A percentile compares a stretch with the other conserved stretches of the same genome.
phyloP scores from a whole-genome alignment of 2,888 invertebrate genomes.

The Flabesymbios commensalis region DNA sequence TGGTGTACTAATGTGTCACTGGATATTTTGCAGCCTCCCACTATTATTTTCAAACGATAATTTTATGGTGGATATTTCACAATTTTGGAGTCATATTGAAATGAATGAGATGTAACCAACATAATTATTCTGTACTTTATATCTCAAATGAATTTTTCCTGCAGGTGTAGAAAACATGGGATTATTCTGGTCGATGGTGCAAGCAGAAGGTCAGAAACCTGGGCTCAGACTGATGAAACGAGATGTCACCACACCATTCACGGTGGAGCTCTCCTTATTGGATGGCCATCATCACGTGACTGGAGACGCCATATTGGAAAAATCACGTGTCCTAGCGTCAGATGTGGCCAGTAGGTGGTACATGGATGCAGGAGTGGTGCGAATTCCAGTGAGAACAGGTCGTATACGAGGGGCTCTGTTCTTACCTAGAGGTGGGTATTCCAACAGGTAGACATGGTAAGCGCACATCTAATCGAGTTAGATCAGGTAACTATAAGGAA shows the following conservation, averaged over 20 bases:
- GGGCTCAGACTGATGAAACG: background rate
- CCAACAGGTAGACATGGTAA: too few relatives aligned
- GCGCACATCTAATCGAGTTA: too few relatives aligned
- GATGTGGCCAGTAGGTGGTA: slow-evolving; percentile 34
- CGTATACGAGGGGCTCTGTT: slow-evolving; percentile 43
- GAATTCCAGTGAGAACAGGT: slow-evolving; percentile 36
- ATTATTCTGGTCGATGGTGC: background rate
- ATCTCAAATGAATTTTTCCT: too few relatives aligned
- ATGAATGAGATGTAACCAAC: too few relatives aligned
- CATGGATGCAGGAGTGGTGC: slow-evolving; percentile 32
- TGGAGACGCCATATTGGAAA: background rate
- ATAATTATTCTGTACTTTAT: too few relatives aligned
- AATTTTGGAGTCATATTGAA: too few relatives aligned
- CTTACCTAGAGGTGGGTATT: slow-evolving; percentile 39
- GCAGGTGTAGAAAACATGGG: background rate
- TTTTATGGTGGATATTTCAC: too few relatives aligned
- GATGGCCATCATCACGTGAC: background rate
- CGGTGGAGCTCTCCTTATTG: background rate
- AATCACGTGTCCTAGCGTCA: background rate
- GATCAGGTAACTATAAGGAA: too few relatives aligned
- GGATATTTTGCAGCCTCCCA: too few relatives aligned
- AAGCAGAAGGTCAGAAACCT: background rate
- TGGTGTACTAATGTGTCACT: too few relatives aligned
- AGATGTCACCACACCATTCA: background rate
- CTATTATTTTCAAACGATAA: too few relatives aligned